phyloP scores from a whole-genome alignment of 2,888 invertebrate genomes.

The Hirtodrosophila alboralis region DNA sequence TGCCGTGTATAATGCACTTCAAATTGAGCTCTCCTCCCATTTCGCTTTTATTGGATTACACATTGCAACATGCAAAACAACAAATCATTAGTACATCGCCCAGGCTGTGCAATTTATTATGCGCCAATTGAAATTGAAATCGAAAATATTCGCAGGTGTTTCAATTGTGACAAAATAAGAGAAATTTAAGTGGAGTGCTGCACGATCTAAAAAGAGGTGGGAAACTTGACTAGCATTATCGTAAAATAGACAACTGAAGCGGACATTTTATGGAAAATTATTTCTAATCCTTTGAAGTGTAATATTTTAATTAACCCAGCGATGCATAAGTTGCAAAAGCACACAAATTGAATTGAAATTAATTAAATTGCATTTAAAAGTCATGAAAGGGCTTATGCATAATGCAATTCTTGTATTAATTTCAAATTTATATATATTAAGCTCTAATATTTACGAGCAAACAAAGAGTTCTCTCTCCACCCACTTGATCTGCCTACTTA shows the following conservation, averaged over 20 bases:
- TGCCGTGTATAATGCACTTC: constrained; percentile 63
- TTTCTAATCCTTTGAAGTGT: constrained; percentile 50
- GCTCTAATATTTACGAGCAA: constrained; percentile 4
- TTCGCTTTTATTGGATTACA: constrained; percentile 12
- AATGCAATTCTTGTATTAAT: constrained; percentile 25
- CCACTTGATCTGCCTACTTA: not conserved
- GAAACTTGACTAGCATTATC: constrained; percentile 5
- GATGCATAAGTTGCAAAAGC: constrained; percentile 35
- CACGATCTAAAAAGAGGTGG: not conserved
- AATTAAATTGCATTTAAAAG: constrained; percentile 20
- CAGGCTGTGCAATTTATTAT: constrained; percentile 38
- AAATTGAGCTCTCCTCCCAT: constrained; percentile 62
- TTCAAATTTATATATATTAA: constrained; percentile 44
- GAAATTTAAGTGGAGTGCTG: constrained; percentile 7
- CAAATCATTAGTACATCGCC: constrained; percentile 22
- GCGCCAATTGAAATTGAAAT: constrained; percentile 36
- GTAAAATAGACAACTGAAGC: constrained; percentile 1
- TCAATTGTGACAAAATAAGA: constrained; percentile 13
- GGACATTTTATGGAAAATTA: constrained; percentile 24
- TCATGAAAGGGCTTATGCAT: constrained; percentile 19
- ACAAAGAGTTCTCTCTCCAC: not conserved
- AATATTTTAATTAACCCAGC: constrained; percentile 47
- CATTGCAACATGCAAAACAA: constrained; percentile 30
- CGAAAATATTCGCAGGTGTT: constrained; percentile 19
- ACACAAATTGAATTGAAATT: constrained; percentile 29